Conservation (phyloP, 2,888 invertebrate genomes). For the Nemotelus pantherinus region DNA sequence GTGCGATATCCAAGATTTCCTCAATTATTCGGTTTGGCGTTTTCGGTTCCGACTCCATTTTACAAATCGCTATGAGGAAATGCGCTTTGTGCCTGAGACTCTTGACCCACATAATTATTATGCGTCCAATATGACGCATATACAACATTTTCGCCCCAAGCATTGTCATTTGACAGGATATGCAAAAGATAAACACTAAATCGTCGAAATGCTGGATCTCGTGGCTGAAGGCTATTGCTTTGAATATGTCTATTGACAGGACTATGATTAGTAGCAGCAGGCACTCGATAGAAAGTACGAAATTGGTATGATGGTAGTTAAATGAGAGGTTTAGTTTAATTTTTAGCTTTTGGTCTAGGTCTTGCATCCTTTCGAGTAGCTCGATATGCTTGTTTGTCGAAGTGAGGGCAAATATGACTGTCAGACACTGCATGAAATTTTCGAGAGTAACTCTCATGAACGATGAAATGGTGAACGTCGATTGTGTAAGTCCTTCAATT, state of each 20-base stretch:
- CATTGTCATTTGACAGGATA: slow-evolving; percentile 40
- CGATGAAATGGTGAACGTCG: slow-evolving; percentile 39
- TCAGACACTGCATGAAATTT: slow-evolving; percentile 35
- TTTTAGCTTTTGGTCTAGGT: slow-evolving; percentile 7
- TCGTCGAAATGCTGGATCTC: slow-evolving; percentile 39
- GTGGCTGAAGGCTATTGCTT: slow-evolving; percentile 20
- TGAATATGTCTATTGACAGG: slow-evolving; percentile 11
- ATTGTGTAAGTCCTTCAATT: slow-evolving; percentile 39
- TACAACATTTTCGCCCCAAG: slow-evolving; percentile 43
- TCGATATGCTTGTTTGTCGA: slow-evolving; percentile 35
- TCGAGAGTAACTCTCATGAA: slow-evolving; percentile 46
- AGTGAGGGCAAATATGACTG: neutral
- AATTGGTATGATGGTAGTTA: slow-evolving; percentile 1
- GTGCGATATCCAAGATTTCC: slow-evolving; percentile 34
- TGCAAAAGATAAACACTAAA: slow-evolving; percentile 41
- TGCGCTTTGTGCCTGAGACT: slow-evolving; percentile 12
- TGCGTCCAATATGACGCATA: slow-evolving; percentile 42
- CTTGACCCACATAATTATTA: slow-evolving; percentile 32
- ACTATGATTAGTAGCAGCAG: neutral
- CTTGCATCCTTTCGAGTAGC: slow-evolving; percentile 12
- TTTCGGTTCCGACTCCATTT: neutral
- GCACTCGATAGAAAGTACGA: slow-evolving; percentile 14
- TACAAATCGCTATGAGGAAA: neutral
- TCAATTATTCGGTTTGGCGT: slow-evolving; percentile 16
- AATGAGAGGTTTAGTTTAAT: neutral